Conservation (phyloP, 2,888 invertebrate species). For the Metellina segmentata region DNA sequence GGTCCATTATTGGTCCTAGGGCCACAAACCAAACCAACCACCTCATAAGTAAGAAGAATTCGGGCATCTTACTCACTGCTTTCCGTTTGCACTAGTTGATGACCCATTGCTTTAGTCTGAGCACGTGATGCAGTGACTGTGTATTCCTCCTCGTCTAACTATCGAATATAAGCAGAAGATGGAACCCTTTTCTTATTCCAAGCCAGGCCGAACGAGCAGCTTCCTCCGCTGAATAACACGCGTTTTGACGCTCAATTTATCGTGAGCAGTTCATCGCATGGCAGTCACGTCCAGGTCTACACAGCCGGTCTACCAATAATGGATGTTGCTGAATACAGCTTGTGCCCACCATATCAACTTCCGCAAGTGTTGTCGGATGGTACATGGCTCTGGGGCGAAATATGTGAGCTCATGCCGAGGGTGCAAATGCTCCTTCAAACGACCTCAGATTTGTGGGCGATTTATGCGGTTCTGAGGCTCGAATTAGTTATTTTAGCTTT, state of each 20-base stretch:
- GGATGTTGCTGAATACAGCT: conserved; percentile 26
- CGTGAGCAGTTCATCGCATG: conserved; percentile 1
- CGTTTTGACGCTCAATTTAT: conserved; percentile 59
- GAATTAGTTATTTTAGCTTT: too few relatives aligned
- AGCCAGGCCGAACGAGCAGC: not conserved
- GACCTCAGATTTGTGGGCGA: not conserved
- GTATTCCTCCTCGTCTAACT: not conserved
- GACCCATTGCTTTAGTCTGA: not conserved
- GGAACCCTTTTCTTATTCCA: conserved; percentile 8
- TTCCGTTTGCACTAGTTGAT: conserved; percentile 10
- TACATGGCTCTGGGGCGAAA: not conserved
- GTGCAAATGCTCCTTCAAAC: not conserved
- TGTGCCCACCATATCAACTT: conserved; percentile 9
- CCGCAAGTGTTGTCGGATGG: conserved; percentile 2
- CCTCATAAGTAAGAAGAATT: too few relatives aligned
- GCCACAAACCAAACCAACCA: too few relatives aligned
- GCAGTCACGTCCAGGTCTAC: conserved; percentile 32
- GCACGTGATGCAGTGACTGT: not conserved
- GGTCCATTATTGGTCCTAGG: too few relatives aligned
- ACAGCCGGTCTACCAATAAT: conserved; percentile 12
- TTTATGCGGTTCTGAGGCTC: not conserved
- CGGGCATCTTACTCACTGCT: too few relatives aligned
- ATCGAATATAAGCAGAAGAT: conserved; percentile 12
- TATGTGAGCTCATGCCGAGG: not conserved
- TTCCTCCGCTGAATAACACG: conserved; percentile 22